These are phyloP conservation scores for Dendrocopos noguchii DNA, from an alignment of 2,113 vertebrate species.

Conservation along the genomic window DNA sequence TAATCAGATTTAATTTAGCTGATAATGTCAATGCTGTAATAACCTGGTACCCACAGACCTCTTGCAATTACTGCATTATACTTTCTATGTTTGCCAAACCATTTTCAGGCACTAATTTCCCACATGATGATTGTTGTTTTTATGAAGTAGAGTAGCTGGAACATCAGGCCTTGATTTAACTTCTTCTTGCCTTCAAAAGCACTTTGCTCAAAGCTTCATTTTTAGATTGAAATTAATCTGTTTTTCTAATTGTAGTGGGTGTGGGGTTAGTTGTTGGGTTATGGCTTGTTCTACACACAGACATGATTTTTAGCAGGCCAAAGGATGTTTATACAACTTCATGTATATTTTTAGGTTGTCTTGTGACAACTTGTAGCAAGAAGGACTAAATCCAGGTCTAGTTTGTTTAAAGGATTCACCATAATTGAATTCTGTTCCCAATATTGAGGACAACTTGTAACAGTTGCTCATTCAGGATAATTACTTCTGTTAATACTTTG, in stretches of 20 bases:
- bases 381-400: not conserved
- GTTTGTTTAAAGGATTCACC: not conserved
- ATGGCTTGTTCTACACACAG: not conserved
- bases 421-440: not conserved
- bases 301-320: not conserved
- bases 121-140: slow-evolving; percentile 44
- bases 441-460: not conserved
- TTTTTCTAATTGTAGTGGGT: not conserved
- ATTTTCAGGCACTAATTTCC: slow-evolving; percentile 34
- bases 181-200: not conserved
- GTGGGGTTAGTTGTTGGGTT: not conserved
- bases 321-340: not conserved
- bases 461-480: slow-evolving; percentile 9
- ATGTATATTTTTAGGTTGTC: not conserved
- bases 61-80: not conserved
- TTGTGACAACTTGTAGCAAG: not conserved
- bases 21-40: not conserved
- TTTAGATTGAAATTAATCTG: not conserved
- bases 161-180: not conserved
- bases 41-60: not conserved
- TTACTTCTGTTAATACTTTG: not conserved
- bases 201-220: not conserved
- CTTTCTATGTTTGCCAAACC: not conserved
- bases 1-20: not conserved
- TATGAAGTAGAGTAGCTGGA: slow-evolving; percentile 18